Evolutionary conservation across 2,888 invertebrate genomes (phyloP), one percentile per base, ranked within the genome.

Genomic region (Drosophila histrio): DNA sequence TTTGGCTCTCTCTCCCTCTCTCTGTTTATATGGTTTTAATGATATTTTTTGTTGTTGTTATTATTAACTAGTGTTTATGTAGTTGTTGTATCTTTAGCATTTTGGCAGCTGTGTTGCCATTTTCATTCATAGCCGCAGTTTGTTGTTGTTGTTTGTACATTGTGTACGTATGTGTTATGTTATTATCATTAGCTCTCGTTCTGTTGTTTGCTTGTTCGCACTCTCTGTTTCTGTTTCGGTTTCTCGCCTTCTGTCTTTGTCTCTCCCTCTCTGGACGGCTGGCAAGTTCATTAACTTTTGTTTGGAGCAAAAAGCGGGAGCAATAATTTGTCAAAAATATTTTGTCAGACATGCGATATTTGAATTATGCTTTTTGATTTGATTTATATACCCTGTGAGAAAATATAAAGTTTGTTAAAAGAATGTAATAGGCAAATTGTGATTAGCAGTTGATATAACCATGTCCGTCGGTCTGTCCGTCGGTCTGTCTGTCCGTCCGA

Each of bases 241-340:
- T 8, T 60, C 69, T 60, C 68, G 24, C 59, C 61, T 49, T 53
- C 47, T 38, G 47, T 32, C 32, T 28, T 5, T 49, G 8, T 58
- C 56, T 46, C 43, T 38, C 17, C 6, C 58, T 36, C 73, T 62
- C 66, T 64, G 61, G 57, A 57, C 36, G 50, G 32, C 53, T 34
- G 58, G 71, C 75, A 87, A 87, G 83, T 83, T 83, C 83, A 83
- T 83, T 87, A 87, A 87, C 87, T 87, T 82, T 77, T 77, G 59
- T 73, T 64, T 76, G 59, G 44, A 44, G 30, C 46, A 39, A 19
- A 50, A 57, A 36, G 68, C 79, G 73, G 79, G 64, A 71, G 66
- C 67, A 77, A 80, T 57, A 84, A 87, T 87, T 87, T 83, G 82
- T 87, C 85, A 81, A 73, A 86, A 71, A 66, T 4, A 19, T 26